Evolutionary conservation across 1,140 invertebrate genomes (phyloP).

Genomic region (Ephestia elutella): DNA sequence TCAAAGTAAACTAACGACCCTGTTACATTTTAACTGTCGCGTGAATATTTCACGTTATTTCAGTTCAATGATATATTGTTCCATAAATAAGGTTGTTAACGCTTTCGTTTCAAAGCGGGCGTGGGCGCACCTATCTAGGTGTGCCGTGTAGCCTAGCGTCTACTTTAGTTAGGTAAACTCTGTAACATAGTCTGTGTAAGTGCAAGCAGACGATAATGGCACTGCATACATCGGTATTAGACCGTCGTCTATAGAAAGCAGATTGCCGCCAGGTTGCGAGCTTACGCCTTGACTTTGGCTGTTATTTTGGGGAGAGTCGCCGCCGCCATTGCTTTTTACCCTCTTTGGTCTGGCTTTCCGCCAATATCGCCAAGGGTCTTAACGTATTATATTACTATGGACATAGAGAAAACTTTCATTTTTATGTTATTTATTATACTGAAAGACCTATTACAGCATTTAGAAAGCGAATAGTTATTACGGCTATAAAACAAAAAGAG

Average conservation of each 20-base stretch:
- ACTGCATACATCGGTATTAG: background rate
- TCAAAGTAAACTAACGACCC: constrained; percentile 10
- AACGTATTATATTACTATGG: constrained; percentile 19
- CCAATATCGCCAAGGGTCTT: constrained; percentile 55
- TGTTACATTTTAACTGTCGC: constrained; percentile 11
- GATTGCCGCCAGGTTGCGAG: constrained; percentile 17
- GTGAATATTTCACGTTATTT: constrained; percentile 14
- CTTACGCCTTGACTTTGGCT: constrained; percentile 66
- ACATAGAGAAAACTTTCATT: background rate
- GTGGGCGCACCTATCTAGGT: constrained; percentile 7
- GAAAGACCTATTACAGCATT: constrained; percentile 1
- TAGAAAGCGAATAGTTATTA: constrained; percentile 14
- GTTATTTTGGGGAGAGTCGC: constrained; percentile 65
- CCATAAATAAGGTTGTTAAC: constrained; percentile 14
- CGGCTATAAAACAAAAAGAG: constrained; percentile 3
- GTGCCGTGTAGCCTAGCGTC: background rate
- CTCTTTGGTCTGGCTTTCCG: constrained; percentile 65
- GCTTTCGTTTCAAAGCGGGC: constrained; percentile 8
- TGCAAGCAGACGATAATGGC: background rate
- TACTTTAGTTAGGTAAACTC: constrained; percentile 1
- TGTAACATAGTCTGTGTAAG: background rate
- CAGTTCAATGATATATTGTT: constrained; percentile 6
- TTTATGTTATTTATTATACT: constrained; percentile 12
- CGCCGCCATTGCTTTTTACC: constrained; percentile 69
- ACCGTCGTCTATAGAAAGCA: background rate